These are phyloP conservation scores for Parnassius smintheus DNA, from an alignment of 2,888 invertebrate species.

Conservation along the genomic window DNA sequence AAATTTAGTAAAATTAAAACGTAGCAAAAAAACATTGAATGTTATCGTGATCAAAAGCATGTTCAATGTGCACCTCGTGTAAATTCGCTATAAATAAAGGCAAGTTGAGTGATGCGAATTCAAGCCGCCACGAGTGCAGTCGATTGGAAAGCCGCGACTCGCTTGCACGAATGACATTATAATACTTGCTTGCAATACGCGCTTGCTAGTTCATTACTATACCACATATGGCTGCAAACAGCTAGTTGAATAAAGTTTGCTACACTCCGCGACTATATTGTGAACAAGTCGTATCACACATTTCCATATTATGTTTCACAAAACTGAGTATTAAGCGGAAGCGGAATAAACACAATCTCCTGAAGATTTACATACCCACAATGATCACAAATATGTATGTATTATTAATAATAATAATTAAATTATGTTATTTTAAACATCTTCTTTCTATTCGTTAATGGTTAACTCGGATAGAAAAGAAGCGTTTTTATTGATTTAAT, in stretches of 20 bases:
- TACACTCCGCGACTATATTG: constrained; percentile 8
- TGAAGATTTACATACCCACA: too few relatives aligned
- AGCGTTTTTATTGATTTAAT: too few relatives aligned
- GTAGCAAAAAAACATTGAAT: constrained; percentile 19
- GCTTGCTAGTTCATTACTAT: background rate
- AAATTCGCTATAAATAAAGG: constrained; percentile 27
- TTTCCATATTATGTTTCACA: background rate
- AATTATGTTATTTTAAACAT: too few relatives aligned
- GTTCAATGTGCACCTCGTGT: constrained; percentile 22
- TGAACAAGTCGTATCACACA: constrained; percentile 12
- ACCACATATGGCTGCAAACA: constrained; percentile 10
- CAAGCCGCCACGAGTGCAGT: constrained; percentile 22
- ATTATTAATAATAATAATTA: too few relatives aligned
- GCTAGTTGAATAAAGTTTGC: constrained; percentile 14
- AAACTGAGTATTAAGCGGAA: background rate
- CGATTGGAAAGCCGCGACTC: constrained; percentile 21
- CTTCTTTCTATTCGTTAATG: too few relatives aligned
- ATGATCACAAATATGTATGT: too few relatives aligned
- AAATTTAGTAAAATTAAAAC: background rate
- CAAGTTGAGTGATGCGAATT: constrained; percentile 21
- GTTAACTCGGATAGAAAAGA: too few relatives aligned
- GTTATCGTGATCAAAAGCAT: constrained; percentile 21
- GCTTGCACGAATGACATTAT: constrained; percentile 21
- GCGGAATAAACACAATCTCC: too few relatives aligned
- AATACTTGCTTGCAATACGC: constrained; percentile 19